Base-by-base conservation (phyloP, 1,140 invertebrate genomes). In the Procambarus virginalis region DNA sequence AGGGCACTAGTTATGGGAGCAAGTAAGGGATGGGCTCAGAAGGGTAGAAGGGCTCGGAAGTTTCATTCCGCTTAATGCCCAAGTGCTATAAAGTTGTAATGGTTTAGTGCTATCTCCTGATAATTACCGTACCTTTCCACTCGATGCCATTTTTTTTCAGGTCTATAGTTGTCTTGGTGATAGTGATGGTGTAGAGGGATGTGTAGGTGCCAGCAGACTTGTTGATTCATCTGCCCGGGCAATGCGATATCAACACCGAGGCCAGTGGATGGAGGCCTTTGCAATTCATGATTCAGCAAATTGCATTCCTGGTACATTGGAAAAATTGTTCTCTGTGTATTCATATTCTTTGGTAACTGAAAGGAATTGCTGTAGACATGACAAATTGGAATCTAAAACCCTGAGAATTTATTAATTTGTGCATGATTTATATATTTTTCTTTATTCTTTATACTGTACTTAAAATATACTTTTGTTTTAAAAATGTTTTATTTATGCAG, bases 221-320 rank as follows among this genome's bases (percentile, higher is more conserved):
- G 45, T 45, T 70, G 46, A 75, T 10, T 45, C 81, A 9, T 8
- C 84, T 8, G 49, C 84, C 10, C 22, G 84, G 12, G 70, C 75
- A 45, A 0, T 76, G 49, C 70, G 70, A 0, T 85, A 17, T 51
- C 84, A 77, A 17, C 84, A 85, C 45, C 70, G 73, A 2, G 84
- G 84, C 14, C 70, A 77, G 49, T 85, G 84, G 84, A 51, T 85
- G 51, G 73, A 75, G 1, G 75, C 49, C 2, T 49, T 85, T n/a
- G 84, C 84, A 6, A 51, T 85, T 34, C 75, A 76, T 60, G 84
- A 85, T 46, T 70, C 84, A 45, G 73, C 73, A 9, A 80, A 80
- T 80, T 80, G 46, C 12, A 55, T 46, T 12, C 48, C 58, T 80
- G 78, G 78, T 80, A 55, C 68, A 34, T 12, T 17, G 2, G 12